Conservation (phyloP, 1,140 invertebrate species). For the Varroa destructor region DNA sequence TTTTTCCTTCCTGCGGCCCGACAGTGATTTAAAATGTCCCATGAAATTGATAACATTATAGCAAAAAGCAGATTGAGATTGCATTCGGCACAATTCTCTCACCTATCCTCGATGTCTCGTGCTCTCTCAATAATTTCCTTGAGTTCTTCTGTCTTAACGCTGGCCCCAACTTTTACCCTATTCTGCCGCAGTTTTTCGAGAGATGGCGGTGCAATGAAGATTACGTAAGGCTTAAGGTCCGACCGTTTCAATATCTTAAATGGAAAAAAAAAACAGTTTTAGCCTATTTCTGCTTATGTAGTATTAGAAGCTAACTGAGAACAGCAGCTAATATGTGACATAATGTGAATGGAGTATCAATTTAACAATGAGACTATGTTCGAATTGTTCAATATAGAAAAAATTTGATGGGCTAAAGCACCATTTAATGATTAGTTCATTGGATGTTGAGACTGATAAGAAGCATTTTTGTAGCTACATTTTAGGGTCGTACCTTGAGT, state of each 20-base stretch:
- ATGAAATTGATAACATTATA: no score
- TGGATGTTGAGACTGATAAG: background rate
- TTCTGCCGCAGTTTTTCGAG: slow-evolving; percentile 41
- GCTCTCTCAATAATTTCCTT: slow-evolving; percentile 44
- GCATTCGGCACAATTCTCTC: background rate
- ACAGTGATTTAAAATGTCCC: no score
- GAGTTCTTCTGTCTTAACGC: slow-evolving; percentile 40
- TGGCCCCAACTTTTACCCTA: slow-evolving; percentile 39
- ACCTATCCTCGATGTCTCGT: slow-evolving; percentile 42
- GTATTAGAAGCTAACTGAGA: slow-evolving; percentile 16
- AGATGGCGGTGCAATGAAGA: slow-evolving; percentile 46
- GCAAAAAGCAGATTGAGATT: no score
- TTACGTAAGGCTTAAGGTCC: slow-evolving; percentile 47
- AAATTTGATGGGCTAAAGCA: no score
- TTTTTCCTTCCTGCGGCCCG: no score
- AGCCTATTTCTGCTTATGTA: background rate
- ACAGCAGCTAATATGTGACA: background rate
- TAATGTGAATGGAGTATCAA: background rate
- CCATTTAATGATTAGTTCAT: background rate
- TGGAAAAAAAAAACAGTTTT: slow-evolving; percentile 45
- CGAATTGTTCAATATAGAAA: no score
- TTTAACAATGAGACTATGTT: no score
- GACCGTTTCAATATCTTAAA: slow-evolving; percentile 67
- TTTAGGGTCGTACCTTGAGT: background rate
- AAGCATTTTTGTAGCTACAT: background rate